Conservation (phyloP, 2,888 invertebrate genomes). For the Netelia inedita region DNA sequence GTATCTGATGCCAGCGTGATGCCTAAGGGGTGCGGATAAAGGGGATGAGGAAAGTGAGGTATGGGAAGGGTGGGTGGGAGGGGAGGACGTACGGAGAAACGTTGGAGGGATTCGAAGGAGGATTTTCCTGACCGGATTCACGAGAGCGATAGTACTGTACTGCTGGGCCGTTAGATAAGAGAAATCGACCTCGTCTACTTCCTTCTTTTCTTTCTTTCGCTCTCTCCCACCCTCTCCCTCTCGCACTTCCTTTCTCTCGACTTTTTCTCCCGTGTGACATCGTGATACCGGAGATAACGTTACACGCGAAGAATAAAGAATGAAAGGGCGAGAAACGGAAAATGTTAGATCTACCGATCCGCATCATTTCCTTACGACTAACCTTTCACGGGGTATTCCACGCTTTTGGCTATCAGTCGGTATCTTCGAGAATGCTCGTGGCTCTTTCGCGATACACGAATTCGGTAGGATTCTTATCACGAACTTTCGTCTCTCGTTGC, state of each 20-base stretch:
- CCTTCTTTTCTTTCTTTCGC: constrained; percentile 19
- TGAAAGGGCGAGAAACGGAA: constrained; percentile 23
- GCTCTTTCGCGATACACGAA: background rate
- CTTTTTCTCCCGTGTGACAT: constrained; percentile 30
- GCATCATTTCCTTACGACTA: background rate
- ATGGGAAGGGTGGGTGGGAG: background rate
- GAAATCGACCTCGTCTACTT: constrained; percentile 51
- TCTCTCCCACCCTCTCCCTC: constrained; percentile 43
- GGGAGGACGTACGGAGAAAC: background rate
- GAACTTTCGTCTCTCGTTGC: too few relatives aligned
- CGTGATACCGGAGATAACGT: constrained; percentile 53
- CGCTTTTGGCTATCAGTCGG: background rate
- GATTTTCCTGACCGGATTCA: constrained; percentile 60
- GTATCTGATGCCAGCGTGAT: constrained; percentile 23
- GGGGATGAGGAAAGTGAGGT: background rate
- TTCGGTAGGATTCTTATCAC: too few relatives aligned
- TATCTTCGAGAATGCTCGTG: background rate
- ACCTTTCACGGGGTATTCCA: too few relatives aligned
- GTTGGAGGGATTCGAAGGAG: constrained; percentile 48
- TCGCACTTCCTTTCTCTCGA: constrained; percentile 27
- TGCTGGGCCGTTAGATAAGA: constrained; percentile 59
- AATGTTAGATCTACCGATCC: constrained; percentile 32
- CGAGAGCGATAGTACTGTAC: constrained; percentile 51
- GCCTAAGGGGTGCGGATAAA: constrained; percentile 23
- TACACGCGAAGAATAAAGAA: constrained; percentile 32